Evolutionary conservation across 2,888 invertebrate genomes (phyloP).

Genomic region (Sinopyrophorus schimmeli): DNA sequence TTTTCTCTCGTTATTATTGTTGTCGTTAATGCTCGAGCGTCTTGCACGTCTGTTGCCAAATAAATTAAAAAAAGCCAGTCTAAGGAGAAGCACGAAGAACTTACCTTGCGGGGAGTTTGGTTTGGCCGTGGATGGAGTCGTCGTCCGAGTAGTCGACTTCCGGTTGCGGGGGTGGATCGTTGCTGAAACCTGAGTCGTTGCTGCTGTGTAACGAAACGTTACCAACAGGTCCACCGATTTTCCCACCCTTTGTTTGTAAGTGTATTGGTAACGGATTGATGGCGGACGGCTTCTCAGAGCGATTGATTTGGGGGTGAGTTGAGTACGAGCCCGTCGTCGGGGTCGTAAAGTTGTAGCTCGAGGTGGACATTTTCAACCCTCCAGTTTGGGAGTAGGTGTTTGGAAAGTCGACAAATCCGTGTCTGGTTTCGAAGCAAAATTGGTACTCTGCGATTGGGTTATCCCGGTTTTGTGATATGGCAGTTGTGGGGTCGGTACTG

Average conservation of each 20-base stretch:
- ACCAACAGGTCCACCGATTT: constrained; percentile 60
- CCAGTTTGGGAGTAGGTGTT: constrained; percentile 54
- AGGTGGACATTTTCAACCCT: constrained; percentile 63
- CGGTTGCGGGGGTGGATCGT: constrained; percentile 84
- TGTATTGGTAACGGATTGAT: constrained; percentile 53
- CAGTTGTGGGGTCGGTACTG: constrained; percentile 64
- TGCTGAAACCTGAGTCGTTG: constrained; percentile 90
- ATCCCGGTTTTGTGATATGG: constrained; percentile 54
- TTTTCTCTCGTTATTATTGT: constrained; percentile 44
- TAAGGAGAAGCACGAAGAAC: constrained; percentile 32
- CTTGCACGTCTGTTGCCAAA: constrained; percentile 40
- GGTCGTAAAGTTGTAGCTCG: constrained; percentile 58
- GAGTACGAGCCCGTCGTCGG: constrained; percentile 49
- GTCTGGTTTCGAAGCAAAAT: constrained; percentile 51
- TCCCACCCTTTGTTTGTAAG: constrained; percentile 43
- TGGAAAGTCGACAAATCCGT: constrained; percentile 47
- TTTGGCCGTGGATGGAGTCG: constrained; percentile 69
- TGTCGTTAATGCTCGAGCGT: constrained; percentile 43
- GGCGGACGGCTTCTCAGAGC: constrained; percentile 48
- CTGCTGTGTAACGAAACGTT: constrained; percentile 85
- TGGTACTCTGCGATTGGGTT: constrained; percentile 68
- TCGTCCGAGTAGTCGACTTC: constrained; percentile 91
- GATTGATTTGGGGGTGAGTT: constrained; percentile 52
- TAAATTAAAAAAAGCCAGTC: constrained; percentile 30
- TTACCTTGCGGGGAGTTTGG: constrained; percentile 62